Evolutionary conservation across 2,888 invertebrate genomes (phyloP), one percentile per base, ranked within the genome.

Genomic region (Drosophila algonquin): DNA sequence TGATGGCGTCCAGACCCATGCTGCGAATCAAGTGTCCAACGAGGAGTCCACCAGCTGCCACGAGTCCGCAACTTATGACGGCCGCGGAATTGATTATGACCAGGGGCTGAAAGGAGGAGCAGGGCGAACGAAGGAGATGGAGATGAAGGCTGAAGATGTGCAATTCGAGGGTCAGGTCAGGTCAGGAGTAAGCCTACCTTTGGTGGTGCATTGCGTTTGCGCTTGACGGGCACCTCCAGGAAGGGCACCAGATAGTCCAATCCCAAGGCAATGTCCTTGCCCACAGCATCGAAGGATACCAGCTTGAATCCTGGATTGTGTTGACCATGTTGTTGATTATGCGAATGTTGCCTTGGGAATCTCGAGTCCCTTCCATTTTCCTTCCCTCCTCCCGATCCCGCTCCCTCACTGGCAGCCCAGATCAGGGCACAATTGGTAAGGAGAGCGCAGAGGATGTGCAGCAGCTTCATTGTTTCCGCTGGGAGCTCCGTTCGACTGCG

Each of bases 191-290:
- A 1, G 40, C 40, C 40, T 67, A 85, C 85, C 72, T 64, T 76
- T 0, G 81, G 77, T 1, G 87, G 79, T 2, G 73, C 88, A 45
- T 83, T 76, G 2, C 79, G 65, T 10, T 81, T 81, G 0, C 85
- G 82, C 21, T 79, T 78, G 12, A 89, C 59, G 1, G 91, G 91
- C 62, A 91, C 81, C 57, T 87, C 81, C 1, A 90, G 30, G 40
- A 90, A 90, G 3, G 90, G 90, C 73, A 90, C 50, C 30, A 88
- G 50, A 40, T 88, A 85, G 64, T 90, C 89, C 60, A 90, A 56
- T 1, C 90, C 90, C 50, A 90, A 12, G 4, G 79, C 68, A 8
- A 90, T 76, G 32, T 87, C 53, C 27, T 83, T 79, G 9, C 81
- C 89, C 30, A 90, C 60, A 0, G 90, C 56, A n/a, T 89, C 77